These are phyloP conservation scores for Apolygus lucorum DNA, from an alignment of 1,140 invertebrate genomes.

Conservation along the genomic window DNA sequence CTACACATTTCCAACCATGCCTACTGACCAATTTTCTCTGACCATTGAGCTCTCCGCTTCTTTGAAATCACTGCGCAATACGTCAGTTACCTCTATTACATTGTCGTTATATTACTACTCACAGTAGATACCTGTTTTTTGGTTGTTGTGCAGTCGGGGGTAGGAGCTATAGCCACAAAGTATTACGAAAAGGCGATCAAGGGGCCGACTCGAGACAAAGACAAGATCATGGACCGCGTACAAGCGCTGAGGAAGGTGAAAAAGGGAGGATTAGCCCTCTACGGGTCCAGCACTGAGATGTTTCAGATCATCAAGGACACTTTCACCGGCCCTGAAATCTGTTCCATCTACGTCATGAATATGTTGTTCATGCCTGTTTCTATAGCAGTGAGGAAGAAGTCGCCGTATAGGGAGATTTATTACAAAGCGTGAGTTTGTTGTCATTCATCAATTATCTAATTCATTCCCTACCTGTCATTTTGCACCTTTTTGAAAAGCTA, in stretches of 20 bases:
- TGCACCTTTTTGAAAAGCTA: too few relatives aligned
- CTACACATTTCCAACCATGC: too few relatives aligned
- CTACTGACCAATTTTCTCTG: too few relatives aligned
- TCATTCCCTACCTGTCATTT: too few relatives aligned
- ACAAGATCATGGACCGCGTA: neutral
- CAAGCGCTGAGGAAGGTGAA: neutral
- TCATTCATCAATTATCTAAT: too few relatives aligned
- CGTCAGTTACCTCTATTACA: too few relatives aligned
- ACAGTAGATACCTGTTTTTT: neutral
- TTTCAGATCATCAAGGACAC: constrained; percentile 5
- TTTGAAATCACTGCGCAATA: too few relatives aligned
- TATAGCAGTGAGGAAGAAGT: constrained; percentile 17
- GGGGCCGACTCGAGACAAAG: constrained; percentile 13
- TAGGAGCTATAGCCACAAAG: neutral
- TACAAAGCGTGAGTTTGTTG: constrained; percentile 17
- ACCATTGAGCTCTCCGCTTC: too few relatives aligned
- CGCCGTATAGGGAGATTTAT: constrained; percentile 9
- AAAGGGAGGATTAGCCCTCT: constrained; percentile 13
- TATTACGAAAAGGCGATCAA: neutral
- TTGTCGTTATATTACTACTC: neutral
- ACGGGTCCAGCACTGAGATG: constrained; percentile 14
- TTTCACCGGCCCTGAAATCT: constrained; percentile 16
- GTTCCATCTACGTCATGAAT: constrained; percentile 9
- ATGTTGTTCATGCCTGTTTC: neutral
- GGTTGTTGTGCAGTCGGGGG: neutral